Percentiles rank a stretch among this genome's conserved stretches.
Conservation (phyloP, 2,888 invertebrate genomes). For the Agriopis marginaria region DNA sequence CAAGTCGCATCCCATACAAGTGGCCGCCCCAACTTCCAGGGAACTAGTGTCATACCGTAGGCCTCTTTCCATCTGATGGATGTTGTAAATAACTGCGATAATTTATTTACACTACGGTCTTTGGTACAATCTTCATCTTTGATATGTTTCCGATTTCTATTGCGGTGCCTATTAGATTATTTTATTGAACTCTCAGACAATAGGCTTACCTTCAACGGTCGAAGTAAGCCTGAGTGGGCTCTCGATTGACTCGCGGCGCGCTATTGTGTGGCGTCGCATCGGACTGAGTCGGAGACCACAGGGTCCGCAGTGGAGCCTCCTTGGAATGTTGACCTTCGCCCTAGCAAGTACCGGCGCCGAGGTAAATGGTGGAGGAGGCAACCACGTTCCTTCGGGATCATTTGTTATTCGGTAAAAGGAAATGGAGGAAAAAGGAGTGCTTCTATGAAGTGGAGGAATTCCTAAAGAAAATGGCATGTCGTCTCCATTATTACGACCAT, state of each 20-base stretch:
- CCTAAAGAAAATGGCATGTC: too few species aligned
- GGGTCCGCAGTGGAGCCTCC: slow-evolving; percentile 9
- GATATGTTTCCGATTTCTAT: slow-evolving; percentile 13
- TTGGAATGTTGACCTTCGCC: slow-evolving; percentile 64
- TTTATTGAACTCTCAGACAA: slow-evolving; percentile 26
- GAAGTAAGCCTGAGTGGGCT: slow-evolving; percentile 12
- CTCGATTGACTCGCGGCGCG: slow-evolving; percentile 7
- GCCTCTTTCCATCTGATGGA: too few species aligned
- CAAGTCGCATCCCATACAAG: too few species aligned
- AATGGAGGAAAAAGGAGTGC: too few species aligned
- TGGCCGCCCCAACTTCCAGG: too few species aligned
- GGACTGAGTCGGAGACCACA: background rate
- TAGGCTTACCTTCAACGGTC: slow-evolving; percentile 13
- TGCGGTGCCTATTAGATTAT: slow-evolving; percentile 29
- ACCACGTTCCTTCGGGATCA: background rate
- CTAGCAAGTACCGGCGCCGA: slow-evolving; percentile 30
- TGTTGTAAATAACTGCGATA: background rate
- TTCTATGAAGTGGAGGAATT: too few species aligned
- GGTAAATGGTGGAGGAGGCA: background rate
- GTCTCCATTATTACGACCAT: too few species aligned
- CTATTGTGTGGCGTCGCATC: slow-evolving; percentile 10
- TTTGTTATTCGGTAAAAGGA: background rate
- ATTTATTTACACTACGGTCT: background rate
- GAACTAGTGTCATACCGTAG: too few species aligned
- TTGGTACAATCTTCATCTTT: slow-evolving; percentile 1